phyloP scores from a whole-genome alignment of 2,113 vertebrate genomes.

The Python bivittatus region DNA sequence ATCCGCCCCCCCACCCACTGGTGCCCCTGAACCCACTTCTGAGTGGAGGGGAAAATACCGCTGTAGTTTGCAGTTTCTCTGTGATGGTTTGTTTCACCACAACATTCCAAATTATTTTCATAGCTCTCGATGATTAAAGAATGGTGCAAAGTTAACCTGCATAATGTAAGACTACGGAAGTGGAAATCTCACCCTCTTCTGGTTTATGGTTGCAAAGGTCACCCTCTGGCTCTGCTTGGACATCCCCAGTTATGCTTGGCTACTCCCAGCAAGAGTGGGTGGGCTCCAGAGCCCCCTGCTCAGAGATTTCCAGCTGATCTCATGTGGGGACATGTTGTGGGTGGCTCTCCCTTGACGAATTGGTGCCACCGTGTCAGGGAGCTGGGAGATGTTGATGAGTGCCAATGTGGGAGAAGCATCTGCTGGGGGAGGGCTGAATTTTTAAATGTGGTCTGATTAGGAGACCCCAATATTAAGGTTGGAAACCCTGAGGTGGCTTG shows the following conservation, averaged over 20 bases:
- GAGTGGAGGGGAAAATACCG: not conserved
- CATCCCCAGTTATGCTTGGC: not conserved
- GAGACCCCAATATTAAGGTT: fast-evolving
- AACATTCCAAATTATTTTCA: not conserved
- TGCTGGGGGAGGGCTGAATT: slow-evolving; percentile 4
- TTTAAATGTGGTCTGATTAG: not conserved
- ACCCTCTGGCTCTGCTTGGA: not conserved
- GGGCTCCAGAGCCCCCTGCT: not conserved
- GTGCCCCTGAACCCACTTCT: not conserved
- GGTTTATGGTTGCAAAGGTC: not conserved
- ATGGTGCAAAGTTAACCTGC: not conserved
- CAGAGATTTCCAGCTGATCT: not conserved
- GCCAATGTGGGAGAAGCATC: slow-evolving; percentile 17
- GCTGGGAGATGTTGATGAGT: not conserved
- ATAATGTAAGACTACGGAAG: not conserved
- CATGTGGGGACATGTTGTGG: not conserved
- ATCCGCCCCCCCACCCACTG: not conserved
- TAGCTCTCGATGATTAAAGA: not conserved
- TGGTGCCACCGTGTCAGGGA: not conserved
- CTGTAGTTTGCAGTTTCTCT: not conserved
- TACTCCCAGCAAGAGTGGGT: too few relatives aligned
- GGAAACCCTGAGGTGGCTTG: slow-evolving; percentile 1
- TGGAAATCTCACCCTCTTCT: not conserved
- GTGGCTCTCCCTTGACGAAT: not conserved
- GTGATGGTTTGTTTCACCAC: not conserved